These are phyloP conservation scores for Hemitrygon akajei DNA, from an alignment of 2,797 vertebrate species.

Conservation along the genomic window DNA sequence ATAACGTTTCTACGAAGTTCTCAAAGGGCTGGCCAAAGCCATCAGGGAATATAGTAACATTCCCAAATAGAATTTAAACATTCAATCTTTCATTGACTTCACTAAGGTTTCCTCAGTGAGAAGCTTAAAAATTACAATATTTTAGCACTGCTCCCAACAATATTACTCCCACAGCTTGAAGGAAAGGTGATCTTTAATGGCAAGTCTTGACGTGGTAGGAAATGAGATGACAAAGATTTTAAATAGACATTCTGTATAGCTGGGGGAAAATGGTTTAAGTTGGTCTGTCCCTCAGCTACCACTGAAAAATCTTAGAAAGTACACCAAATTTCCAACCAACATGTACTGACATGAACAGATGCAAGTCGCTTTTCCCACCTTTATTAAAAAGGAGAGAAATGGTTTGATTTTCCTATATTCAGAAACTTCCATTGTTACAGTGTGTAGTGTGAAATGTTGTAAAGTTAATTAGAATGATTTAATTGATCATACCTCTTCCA, in stretches of 20 bases:
- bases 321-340: background rate
- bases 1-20: background rate
- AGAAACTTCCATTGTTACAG: background rate
- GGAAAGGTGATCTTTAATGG: background rate
- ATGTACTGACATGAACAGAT: background rate
- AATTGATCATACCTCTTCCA: slow-evolving; percentile 75
- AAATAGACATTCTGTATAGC: background rate
- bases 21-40: background rate
- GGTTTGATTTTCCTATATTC: no score
- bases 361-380: background rate
- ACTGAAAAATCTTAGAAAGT: background rate
- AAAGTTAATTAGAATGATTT: background rate
- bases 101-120: background rate
- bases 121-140: no score
- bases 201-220: background rate
- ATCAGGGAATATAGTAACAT: background rate
- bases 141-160: no score
- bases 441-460: background rate
- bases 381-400: background rate
- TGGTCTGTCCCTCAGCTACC: background rate
- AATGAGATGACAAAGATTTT: background rate
- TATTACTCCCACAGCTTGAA: no score
- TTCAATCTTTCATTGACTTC: background rate
- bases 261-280: background rate
- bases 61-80: slow-evolving; percentile 1